Evolutionary conservation across 2,888 invertebrate genomes (phyloP), one percentile per base, ranked within the genome.

Genomic region (Peribatodes rhomboidaria): DNA sequence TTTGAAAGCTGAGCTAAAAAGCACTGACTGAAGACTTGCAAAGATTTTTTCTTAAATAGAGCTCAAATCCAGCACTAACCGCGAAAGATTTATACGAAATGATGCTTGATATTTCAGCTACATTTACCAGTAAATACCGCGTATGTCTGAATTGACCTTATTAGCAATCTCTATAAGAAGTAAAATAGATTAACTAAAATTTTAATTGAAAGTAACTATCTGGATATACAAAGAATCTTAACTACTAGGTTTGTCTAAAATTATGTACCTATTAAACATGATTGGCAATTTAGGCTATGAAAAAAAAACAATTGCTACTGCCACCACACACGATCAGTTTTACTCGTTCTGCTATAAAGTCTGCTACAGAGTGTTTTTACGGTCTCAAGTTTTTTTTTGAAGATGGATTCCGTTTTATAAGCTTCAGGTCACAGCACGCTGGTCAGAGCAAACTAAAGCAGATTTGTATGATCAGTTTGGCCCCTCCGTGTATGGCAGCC

Each of bases 181-280:
- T 75, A 74, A 59, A n/a, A 71, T 74, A 77, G 76, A 82, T 82
- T 67, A 76, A 85, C 84, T 84, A 86, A 75, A 67, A 81, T 82
- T 84, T 50, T 11, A 33, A 16, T 85, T 80, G 72, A 76, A 76
- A 72, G 65, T 74, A 75, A 18, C 56, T 60, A 65, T 64, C 76
- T 80, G 80, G 80, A 78, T 82, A 79, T 73, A 79, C 78, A 78
- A 78, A 78, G 73, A 75, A 79, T 77, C 83, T 81, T 78, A 82
- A 81, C 78, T 80, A 80, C 71, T 49, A 46, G 35, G 35, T 62
- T 56, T 50, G 55, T 61, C 66, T 68, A 66, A 60, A 64, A 42
- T 49, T 39, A 63, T 37, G 27, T 42, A n/a, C n/a, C n/a, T n/a
- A n/a, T 22, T 20, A 54, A 44, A 47, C 35, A 42, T 55, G 44